A percentile compares a stretch with the other conserved stretches of the same genome.
Evolutionary conservation across 2,797 vertebrate genomes (phyloP).

Genomic region (Pristis pectinata): DNA sequence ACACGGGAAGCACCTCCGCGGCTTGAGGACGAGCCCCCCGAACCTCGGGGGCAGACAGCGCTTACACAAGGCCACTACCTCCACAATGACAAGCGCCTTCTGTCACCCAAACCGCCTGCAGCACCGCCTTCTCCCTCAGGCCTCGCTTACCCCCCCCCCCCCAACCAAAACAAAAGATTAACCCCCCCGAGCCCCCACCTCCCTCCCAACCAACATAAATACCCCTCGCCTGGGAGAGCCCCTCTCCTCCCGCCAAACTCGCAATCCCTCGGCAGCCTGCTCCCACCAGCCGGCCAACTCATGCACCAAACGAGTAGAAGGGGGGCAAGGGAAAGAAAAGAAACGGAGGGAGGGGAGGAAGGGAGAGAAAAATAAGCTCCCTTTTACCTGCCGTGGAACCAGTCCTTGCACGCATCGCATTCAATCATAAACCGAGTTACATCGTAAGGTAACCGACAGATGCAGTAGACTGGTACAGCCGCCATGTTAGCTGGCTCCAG

Average conservation of each 20-base stretch:
- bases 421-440: conserved; percentile 84
- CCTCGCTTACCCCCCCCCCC: conserved; percentile 20
- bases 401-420: conserved; percentile 33
- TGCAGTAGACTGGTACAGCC: conserved; percentile 97
- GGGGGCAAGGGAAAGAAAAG: conserved; percentile 39
- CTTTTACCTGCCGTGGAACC: conserved; percentile 26
- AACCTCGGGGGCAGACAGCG: too few relatives aligned
- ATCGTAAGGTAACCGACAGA: conserved; percentile 97
- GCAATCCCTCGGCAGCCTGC: conserved; percentile 25
- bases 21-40: not conserved
- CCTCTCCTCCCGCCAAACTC: conserved; percentile 45
- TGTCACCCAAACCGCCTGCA: not conserved
- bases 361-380: conserved; percentile 30
- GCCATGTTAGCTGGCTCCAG: conserved; percentile 75
- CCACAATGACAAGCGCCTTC: conserved; percentile 20
- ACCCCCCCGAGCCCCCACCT: not conserved
- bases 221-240: conserved; percentile 37
- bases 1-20: not conserved
- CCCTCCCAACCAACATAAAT: not conserved
- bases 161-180: too few relatives aligned
- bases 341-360: conserved; percentile 39
- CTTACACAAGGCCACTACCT: not conserved
- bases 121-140: not conserved
- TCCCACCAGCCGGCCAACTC: conserved; percentile 43
- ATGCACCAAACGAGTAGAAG: conserved; percentile 42